phyloP scores from a whole-genome alignment of 2,797 vertebrate species.

The Bovichtus variegatus region DNA sequence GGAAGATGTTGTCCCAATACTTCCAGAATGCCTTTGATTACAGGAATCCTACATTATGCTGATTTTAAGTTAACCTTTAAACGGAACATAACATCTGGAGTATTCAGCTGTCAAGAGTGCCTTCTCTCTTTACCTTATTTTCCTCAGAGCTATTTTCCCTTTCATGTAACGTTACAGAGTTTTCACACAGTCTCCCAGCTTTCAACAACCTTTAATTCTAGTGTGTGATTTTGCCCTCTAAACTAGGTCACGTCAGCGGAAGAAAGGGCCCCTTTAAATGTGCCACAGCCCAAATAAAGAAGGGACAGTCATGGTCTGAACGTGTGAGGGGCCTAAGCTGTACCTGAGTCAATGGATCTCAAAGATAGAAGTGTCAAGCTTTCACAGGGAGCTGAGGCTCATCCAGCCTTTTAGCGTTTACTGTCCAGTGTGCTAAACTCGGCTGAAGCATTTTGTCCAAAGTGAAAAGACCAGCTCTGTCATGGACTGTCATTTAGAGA shows the following conservation, averaged over 20 bases:
- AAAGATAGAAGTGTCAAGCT: constrained; percentile 76
- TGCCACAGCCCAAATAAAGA: constrained; percentile 59
- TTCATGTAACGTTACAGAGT: constrained; percentile 29
- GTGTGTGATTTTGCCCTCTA: constrained; percentile 51
- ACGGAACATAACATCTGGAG: constrained; percentile 5
- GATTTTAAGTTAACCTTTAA: constrained; percentile 27
- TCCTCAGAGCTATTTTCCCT: constrained; percentile 6
- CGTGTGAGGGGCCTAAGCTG: constrained; percentile 58
- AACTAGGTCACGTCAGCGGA: constrained; percentile 66
- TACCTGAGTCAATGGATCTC: constrained; percentile 75
- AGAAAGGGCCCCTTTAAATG: constrained; percentile 70
- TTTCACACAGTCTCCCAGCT: constrained; percentile 48
- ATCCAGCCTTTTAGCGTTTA: constrained; percentile 55
- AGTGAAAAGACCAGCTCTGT: constrained; percentile 31
- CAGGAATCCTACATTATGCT: constrained; percentile 29
- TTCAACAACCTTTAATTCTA: constrained; percentile 66
- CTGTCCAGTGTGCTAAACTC: constrained; percentile 57
- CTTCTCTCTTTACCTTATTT: background rate
- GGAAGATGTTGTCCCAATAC: constrained; percentile 10
- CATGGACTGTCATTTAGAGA: constrained; percentile 25
- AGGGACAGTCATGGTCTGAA: constrained; percentile 62
- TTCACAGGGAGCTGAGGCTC: constrained; percentile 55
- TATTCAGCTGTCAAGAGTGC: constrained; percentile 9
- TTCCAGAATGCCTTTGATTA: constrained; percentile 33
- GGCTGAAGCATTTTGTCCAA: constrained; percentile 54